Base-by-base conservation (phyloP, 2,888 invertebrate genomes). In the Phrixothrix hirtus region DNA sequence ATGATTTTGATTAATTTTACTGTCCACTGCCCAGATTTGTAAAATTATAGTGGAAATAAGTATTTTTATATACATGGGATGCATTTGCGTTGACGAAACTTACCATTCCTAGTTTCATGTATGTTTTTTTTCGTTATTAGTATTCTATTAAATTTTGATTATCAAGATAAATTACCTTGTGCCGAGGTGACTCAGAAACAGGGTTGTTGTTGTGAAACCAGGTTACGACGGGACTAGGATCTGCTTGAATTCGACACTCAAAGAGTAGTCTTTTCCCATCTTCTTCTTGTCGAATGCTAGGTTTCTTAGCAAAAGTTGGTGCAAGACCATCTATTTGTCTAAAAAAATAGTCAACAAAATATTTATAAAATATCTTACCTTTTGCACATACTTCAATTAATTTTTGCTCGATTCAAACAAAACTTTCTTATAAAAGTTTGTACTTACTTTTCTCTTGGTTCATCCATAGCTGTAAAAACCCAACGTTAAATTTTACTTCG, bases 261-360 rank as follows among this genome's bases (percentile, higher is more conserved):
- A 95, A 95, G 68, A 94, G 83, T 66, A 95, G 81, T 75, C 92
- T 84, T 80, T 93, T 93, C 68, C 95, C 95, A 78, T 95, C 94
- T 77, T 95, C 95, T 78, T 95, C 95, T 79, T 97, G 96, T 75
- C 95, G 85, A 78, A 97, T 97, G 68, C 94, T 88, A 59, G 96
- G 96, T 80, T 96, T 96, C 82, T 95, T 94, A 78, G 94, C 89
- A 81, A 97, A 97, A 74, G 95, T 95, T 73, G 96, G 96, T 78
- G 96, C 95, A 78, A 92, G 88, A 74, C 95, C 95, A 82, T 95
- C 95, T 81, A 94, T 92, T 93, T 95, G 94, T 84, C 95, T 95
- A 79, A 7, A 77, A 71, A 69, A 62, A 63, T 12, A 44, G 14
- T 35, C 9, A 44, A 17, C 31, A 14, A 21, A 21, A 21, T 21